Evolutionary conservation across 2,888 invertebrate species (phyloP).

Genomic region (Papilio gigon): DNA sequence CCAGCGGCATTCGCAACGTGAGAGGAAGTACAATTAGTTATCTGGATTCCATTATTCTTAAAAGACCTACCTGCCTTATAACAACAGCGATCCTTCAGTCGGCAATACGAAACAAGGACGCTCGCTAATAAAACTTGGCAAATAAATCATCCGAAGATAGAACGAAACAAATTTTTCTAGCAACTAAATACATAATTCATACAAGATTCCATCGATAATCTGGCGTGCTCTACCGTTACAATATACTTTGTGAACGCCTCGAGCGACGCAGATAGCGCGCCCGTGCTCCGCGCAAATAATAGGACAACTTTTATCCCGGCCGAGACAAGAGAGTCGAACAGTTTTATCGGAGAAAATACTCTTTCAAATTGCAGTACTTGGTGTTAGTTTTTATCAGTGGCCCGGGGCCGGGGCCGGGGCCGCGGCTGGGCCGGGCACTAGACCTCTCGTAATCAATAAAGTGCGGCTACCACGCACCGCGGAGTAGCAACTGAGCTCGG

Average conservation of each 20-base stretch:
- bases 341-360: constrained; percentile 62
- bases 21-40: not conserved
- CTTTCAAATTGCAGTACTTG: constrained; percentile 65
- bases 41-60: not conserved
- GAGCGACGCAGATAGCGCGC: constrained; percentile 52
- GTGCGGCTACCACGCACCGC: constrained; percentile 48
- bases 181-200: constrained; percentile 78
- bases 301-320: constrained; percentile 71
- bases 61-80: not conserved
- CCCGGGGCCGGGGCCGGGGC: constrained; percentile 64
- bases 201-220: constrained; percentile 58
- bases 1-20: too few species aligned
- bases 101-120: constrained; percentile 32
- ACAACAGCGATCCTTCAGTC: constrained; percentile 19
- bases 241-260: constrained; percentile 55
- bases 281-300: constrained; percentile 62
- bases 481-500: not conserved
- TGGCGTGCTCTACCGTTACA: constrained; percentile 52
- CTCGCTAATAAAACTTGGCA: constrained; percentile 51
- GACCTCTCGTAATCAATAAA: constrained; percentile 63
- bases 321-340: constrained; percentile 59
- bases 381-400: constrained; percentile 71
- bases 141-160: constrained; percentile 55
- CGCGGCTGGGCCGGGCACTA: constrained; percentile 58
- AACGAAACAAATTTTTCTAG: constrained; percentile 58